Evolutionary conservation across 2,888 invertebrate species (phyloP).

Genomic region (Muscina levida): DNA sequence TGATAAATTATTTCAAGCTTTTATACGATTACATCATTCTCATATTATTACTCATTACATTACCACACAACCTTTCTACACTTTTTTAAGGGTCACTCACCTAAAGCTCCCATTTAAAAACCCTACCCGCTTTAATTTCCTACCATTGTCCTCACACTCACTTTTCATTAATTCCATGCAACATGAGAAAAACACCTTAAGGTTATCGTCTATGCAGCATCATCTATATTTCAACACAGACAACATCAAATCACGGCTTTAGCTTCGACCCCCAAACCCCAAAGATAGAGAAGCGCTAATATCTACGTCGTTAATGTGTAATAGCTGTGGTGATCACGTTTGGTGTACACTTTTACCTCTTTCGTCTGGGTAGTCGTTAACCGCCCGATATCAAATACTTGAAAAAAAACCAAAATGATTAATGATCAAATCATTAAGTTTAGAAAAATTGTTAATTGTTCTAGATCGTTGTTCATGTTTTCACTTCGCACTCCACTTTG

Average conservation of each 20-base stretch:
- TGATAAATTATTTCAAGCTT: no score
- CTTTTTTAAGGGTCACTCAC: no score
- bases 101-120: no score
- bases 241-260: neutral
- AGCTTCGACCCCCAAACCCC: neutral
- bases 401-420: conserved; percentile 22
- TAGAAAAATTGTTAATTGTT: conserved; percentile 53
- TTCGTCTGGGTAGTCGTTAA: neutral
- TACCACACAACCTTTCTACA: no score
- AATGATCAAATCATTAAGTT: conserved; percentile 29
- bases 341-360: no score
- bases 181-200: conserved; percentile 10
- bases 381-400: neutral
- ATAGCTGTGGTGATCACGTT: conserved; percentile 13
- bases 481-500: neutral
- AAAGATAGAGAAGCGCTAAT: neutral
- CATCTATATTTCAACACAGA: neutral
- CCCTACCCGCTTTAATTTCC: no score
- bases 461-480: neutral
- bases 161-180: conserved; percentile 7
- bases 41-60: no score
- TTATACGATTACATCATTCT: no score
- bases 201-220: conserved; percentile 2
- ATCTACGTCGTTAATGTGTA: conserved; percentile 13
- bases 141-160: neutral